These are phyloP conservation scores for Neoseiulus cucumeris DNA, from an alignment of 1,140 invertebrate species.

Conservation along the genomic window DNA sequence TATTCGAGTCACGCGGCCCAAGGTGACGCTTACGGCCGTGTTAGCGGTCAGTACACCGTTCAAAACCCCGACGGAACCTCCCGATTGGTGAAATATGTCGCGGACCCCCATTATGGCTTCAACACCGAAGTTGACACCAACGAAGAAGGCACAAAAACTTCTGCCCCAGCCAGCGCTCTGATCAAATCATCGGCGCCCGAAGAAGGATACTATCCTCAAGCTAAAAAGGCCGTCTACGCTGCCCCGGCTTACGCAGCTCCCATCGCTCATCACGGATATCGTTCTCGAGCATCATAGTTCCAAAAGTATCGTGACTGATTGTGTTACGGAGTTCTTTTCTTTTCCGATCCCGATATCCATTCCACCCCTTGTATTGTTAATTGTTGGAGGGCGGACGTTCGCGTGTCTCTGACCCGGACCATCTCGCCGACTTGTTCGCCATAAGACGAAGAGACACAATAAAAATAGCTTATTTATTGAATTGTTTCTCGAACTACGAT, in stretches of 20 bases:
- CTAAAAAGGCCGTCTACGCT: not conserved
- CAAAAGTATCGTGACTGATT: no score
- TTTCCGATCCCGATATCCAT: no score
- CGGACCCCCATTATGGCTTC: not conserved
- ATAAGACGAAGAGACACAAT: no score
- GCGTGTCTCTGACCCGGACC: no score
- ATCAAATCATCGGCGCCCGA: constrained; percentile 6
- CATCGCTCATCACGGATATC: no score
- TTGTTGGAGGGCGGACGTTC: no score
- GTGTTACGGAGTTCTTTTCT: no score
- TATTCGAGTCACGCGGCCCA: not conserved
- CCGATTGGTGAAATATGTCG: constrained; percentile 1
- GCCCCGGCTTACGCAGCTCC: not conserved
- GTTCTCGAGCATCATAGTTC: no score
- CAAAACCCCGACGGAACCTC: constrained; percentile 4
- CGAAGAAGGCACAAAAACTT: not conserved
- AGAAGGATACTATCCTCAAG: not conserved
- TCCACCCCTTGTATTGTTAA: no score
- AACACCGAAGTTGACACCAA: not conserved
- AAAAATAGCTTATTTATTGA: no score
- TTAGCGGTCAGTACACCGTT: not conserved
- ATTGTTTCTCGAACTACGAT: no score
- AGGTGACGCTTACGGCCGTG: not conserved
- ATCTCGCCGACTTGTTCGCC: no score
- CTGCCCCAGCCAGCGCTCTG: not conserved